phyloP scores from a whole-genome alignment of 2,797 vertebrate genomes.

The Alcedo quadribrachys region DNA sequence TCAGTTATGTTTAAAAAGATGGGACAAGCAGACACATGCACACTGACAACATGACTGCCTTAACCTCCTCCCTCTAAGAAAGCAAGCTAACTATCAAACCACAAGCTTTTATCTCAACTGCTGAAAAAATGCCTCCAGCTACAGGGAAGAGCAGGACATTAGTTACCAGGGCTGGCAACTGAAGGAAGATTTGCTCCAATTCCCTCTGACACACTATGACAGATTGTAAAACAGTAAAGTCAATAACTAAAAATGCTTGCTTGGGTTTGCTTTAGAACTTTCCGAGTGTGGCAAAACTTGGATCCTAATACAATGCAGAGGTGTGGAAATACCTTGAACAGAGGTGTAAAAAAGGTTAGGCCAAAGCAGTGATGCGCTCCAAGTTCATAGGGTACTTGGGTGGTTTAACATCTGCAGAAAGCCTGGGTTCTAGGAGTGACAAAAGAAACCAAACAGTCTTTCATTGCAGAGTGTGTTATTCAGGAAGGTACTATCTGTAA shows the following conservation, averaged over 20 bases:
- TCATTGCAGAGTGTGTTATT: neutral
- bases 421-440: neutral
- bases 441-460: neutral
- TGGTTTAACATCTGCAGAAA: neutral
- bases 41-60: neutral
- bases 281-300: neutral
- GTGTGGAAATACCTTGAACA: neutral
- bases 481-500: neutral
- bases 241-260: neutral
- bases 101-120: neutral
- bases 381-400: neutral
- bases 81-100: neutral
- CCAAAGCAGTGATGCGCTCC: neutral
- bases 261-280: neutral
- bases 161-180: neutral
- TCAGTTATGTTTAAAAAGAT: neutral
- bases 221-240: neutral
- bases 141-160: neutral
- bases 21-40: neutral
- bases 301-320: neutral
- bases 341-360: neutral
- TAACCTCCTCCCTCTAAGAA: neutral
- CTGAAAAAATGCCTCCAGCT: neutral
- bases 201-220: neutral
- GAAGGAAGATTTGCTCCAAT: neutral